A percentile compares a stretch with the other conserved stretches of the same genome.
phyloP scores from a whole-genome alignment of 2,797 vertebrate species.

The Darevskia mixta region DNA sequence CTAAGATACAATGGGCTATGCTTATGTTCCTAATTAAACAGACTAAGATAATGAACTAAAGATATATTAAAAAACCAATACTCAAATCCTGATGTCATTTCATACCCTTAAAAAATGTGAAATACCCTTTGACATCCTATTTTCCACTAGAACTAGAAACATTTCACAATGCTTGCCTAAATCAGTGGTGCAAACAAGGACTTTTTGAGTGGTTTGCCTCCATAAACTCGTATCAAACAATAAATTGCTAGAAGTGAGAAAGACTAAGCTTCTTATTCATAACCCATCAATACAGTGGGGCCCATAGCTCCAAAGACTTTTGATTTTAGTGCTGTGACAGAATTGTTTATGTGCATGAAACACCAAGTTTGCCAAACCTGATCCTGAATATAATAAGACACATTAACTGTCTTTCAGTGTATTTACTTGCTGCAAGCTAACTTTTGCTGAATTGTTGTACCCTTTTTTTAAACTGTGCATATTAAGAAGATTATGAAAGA shows the following conservation, averaged over 20 bases:
- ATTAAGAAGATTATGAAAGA: neutral
- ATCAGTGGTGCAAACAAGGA: neutral
- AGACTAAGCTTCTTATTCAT: neutral
- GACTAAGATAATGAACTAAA: neutral
- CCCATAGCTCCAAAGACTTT: neutral
- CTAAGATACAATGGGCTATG: neutral
- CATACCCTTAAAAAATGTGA: neutral
- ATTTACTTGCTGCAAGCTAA: neutral
- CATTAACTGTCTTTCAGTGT: neutral
- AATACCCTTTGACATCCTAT: neutral
- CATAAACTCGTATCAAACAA: neutral
- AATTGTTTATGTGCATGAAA: neutral
- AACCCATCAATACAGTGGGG: neutral
- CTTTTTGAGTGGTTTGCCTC: neutral
- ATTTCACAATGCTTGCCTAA: neutral
- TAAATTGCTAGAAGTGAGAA: neutral
- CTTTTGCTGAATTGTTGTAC: neutral
- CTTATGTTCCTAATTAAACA: neutral
- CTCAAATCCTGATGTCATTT: neutral
- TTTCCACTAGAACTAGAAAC: neutral
- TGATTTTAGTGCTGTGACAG: neutral
- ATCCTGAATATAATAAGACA: neutral
- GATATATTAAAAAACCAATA: neutral
- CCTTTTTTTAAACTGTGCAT: neutral
- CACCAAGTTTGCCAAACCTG: neutral